Evolutionary conservation across 2,113 vertebrate genomes (phyloP), one percentile per base, ranked within the genome.

Genomic region (Xenus cinereus): DNA sequence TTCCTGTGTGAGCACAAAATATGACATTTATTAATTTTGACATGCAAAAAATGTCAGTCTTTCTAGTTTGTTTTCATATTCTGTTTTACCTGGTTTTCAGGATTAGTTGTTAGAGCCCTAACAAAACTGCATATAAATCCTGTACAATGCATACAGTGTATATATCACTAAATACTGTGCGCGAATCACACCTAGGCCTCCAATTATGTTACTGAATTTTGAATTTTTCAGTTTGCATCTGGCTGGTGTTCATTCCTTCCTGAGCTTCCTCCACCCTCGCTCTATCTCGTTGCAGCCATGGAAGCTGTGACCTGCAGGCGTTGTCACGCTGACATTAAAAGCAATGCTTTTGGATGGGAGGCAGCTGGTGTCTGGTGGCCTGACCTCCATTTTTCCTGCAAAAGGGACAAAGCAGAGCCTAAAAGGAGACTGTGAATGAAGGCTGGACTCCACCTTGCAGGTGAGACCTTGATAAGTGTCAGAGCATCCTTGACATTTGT

Each of bases 21-120:
- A 15, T n/a, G 50, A 82, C 39, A 16, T 51, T 96, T 95, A 96
- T 94, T 54, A 89, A 87, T 67, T 92, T 23, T 77, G 51, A 84
- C 66, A 75, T 18, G 60, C 46, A 86, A 81, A 68, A 92, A 89
- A 33, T 48, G 53, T 86, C 74, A n/a, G 32, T 72, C 43, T 90
- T 67, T 79, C 51, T 93, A 72, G 69, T 60, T 72, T 21, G 51
- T 60, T 95, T 74, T 59, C 56, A 3, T 72, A 10, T 64, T 84
- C 12, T 72, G 23, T 33, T 91, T 89, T 83, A 94, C 75, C 86
- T 95, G 56, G 5, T 16, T 74, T n/a, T 64, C n/a, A 41, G 35
- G 59, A 10, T 28, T 90, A 53, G 62, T 45, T 72, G 13, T 9
- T 72, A 11, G 22, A 83, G 54, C 39, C 1, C 4, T 37, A 73